These are phyloP conservation scores for Dryobota labecula DNA, from an alignment of 2,888 invertebrate genomes.

Conservation along the genomic window DNA sequence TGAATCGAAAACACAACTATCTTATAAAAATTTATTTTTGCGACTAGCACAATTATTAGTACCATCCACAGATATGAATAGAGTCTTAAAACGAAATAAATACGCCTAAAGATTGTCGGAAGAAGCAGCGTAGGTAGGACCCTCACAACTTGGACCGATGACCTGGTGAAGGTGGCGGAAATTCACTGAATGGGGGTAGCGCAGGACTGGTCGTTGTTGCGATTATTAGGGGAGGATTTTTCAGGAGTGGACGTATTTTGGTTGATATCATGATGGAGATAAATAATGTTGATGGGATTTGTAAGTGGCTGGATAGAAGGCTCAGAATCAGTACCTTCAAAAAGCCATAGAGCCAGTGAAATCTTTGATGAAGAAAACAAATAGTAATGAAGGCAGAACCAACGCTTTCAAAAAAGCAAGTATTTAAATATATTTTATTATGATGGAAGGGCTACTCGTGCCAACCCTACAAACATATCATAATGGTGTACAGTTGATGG, in stretches of 20 bases:
- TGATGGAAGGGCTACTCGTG: background rate
- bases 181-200: too few species aligned
- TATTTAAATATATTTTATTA: background rate
- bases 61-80: too few species aligned
- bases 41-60: background rate
- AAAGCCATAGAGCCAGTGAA: background rate
- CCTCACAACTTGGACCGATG: background rate
- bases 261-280: background rate
- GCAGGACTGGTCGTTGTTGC: background rate
- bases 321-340: background rate
- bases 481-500: conserved; percentile 46
- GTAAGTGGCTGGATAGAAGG: background rate
- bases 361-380: background rate
- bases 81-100: background rate
- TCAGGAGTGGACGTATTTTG: background rate
- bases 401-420: background rate
- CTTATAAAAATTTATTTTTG: background rate
- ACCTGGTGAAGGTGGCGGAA: background rate
- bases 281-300: background rate
- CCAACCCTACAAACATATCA: conserved; percentile 40
- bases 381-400: background rate
- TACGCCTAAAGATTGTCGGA: background rate
- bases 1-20: background rate
- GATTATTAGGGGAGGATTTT: background rate
- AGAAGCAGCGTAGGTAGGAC: background rate